These are phyloP conservation scores for Aphis craccivora DNA, from an alignment of 1,140 invertebrate genomes.

Conservation along the genomic window DNA sequence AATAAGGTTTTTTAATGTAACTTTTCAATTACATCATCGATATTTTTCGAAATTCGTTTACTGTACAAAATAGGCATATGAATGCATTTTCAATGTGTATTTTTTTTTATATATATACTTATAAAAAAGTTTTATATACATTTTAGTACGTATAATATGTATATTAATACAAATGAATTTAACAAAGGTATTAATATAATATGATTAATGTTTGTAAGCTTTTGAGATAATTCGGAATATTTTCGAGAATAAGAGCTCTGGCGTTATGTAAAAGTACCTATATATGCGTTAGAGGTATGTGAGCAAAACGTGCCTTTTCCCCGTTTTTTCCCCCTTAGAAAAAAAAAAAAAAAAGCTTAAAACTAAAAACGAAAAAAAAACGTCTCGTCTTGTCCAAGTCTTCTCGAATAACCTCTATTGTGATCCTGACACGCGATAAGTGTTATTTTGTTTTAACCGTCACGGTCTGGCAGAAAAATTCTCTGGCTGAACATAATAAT, in stretches of 20 bases:
- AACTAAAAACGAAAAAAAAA: not conserved
- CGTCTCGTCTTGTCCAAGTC: not conserved
- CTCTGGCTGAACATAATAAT: not conserved
- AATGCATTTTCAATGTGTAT: too few species aligned
- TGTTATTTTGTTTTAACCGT: not conserved
- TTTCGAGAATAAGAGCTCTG: not conserved
- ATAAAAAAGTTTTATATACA: too few species aligned
- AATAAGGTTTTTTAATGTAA: too few species aligned
- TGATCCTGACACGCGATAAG: slow-evolving; percentile 28
- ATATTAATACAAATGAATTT: too few species aligned
- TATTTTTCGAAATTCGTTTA: too few species aligned
- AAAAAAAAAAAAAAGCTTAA: not conserved
- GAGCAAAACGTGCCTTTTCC: not conserved
- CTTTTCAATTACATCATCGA: too few species aligned
- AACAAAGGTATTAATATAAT: not conserved
- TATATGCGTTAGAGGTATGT: not conserved
- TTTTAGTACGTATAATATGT: too few species aligned
- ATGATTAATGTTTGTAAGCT: not conserved
- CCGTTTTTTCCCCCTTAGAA: not conserved
- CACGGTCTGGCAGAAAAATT: slow-evolving; percentile 18
- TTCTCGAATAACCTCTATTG: slow-evolving; percentile 20
- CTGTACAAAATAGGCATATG: too few species aligned
- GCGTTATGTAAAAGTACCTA: not conserved
- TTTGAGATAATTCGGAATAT: not conserved
- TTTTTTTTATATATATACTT: too few species aligned